These are phyloP conservation scores for Tachuris rubrigastra DNA, from an alignment of 2,113 vertebrate genomes.

Conservation along the genomic window DNA sequence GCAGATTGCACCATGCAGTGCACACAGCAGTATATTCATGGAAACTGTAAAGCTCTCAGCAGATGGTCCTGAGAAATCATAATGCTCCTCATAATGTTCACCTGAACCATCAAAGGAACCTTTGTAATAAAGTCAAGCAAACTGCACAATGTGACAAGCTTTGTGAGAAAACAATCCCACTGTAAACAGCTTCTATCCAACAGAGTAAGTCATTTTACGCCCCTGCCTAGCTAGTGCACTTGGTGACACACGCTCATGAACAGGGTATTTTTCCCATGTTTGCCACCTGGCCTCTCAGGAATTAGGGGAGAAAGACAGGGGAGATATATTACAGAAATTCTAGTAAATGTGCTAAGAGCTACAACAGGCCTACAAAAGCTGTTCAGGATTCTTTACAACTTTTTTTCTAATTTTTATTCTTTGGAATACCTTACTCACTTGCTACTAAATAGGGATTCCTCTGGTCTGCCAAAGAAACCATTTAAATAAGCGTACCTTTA, in stretches of 20 bases:
- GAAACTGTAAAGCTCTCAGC: not conserved
- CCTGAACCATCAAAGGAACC: not conserved
- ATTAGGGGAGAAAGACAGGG: not conserved
- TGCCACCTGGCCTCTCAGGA: not conserved
- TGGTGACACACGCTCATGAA: not conserved
- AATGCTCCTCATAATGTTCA: not conserved
- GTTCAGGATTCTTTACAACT: not conserved
- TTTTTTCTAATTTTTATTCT: conserved; percentile 54
- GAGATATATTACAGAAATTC: not conserved
- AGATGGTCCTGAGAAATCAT: not conserved
- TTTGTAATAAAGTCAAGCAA: not conserved
- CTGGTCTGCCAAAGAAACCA: conserved; percentile 40
- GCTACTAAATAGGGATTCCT: conserved; percentile 44
- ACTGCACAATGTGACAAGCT: not conserved
- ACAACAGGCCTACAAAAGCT: not conserved
- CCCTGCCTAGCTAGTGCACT: not conserved
- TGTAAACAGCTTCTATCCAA: not conserved
- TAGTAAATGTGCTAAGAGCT: conserved; percentile 4
- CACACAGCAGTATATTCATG: not conserved
- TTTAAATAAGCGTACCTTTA: conserved; percentile 59
- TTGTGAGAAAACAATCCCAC: not conserved
- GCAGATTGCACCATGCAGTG: not conserved
- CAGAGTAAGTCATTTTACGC: not conserved
- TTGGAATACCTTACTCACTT: conserved; percentile 15
- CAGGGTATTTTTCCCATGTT: not conserved